A percentile compares a stretch with the other conserved stretches of the same genome.
These are phyloP conservation scores for Cryptus armator DNA, from an alignment of 2,888 invertebrate genomes.

Conservation along the genomic window DNA sequence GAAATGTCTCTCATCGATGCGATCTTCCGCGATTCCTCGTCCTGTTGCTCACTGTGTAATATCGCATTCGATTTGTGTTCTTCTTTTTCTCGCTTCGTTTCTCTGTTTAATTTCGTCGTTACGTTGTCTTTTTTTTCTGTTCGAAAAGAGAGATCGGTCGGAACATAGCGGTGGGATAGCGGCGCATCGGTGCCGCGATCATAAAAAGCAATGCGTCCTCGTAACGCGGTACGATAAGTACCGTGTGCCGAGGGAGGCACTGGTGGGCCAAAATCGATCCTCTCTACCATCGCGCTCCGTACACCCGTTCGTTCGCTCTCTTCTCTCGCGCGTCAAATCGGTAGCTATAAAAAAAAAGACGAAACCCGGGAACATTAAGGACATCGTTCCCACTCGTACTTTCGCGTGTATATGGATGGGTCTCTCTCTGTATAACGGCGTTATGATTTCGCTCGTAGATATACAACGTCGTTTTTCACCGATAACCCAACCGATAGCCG, in stretches of 20 bases:
- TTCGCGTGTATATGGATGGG: conserved; percentile 21
- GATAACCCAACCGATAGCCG: conserved; percentile 66
- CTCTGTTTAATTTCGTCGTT: conserved; percentile 75
- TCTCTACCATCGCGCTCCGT: conserved; percentile 45
- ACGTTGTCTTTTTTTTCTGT: conserved; percentile 8
- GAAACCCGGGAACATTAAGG: conserved; percentile 62
- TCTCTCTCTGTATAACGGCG: conserved; percentile 78
- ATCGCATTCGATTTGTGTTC: conserved; percentile 46
- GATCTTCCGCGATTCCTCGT: neutral
- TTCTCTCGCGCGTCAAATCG: conserved; percentile 78
- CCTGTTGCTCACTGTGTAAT: neutral
- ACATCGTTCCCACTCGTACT: conserved; percentile 38
- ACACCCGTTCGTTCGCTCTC: conserved; percentile 47
- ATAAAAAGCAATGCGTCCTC: conserved; percentile 84
- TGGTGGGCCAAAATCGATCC: conserved; percentile 81
- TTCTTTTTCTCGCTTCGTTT: conserved; percentile 49
- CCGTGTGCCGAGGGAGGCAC: conserved; percentile 69
- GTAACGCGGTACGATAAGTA: conserved; percentile 85
- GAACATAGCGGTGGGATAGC: conserved; percentile 71
- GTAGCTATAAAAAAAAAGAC: conserved; percentile 82
- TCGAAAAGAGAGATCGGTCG: conserved; percentile 74
- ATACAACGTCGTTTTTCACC: conserved; percentile 64
- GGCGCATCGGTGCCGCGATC: conserved; percentile 71
- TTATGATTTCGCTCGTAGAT: conserved; percentile 81
- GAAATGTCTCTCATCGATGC: conserved; percentile 33